These are phyloP conservation scores for Arvicanthis niloticus DNA, from an alignment of 2,113 vertebrate genomes.

Conservation along the genomic window DNA sequence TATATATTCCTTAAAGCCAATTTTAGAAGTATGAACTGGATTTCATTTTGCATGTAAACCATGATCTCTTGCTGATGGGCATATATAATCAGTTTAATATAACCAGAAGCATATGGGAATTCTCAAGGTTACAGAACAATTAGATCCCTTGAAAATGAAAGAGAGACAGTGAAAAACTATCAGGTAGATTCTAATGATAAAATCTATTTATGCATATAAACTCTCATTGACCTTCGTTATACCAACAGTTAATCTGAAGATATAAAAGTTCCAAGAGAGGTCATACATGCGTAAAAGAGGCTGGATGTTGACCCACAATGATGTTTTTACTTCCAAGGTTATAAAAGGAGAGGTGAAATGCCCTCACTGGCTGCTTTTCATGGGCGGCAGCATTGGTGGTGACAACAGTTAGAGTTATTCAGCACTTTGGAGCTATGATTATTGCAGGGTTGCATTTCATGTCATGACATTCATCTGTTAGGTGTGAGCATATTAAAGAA, in stretches of 20 bases:
- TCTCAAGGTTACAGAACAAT: slow-evolving; percentile 59
- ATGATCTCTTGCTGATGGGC: slow-evolving; percentile 30
- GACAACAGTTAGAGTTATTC: slow-evolving; percentile 2
- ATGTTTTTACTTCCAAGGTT: slow-evolving; percentile 62
- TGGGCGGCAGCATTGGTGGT: not conserved
- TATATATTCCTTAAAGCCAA: slow-evolving; percentile 30
- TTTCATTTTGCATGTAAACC: slow-evolving; percentile 61
- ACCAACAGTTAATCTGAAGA: slow-evolving; percentile 17
- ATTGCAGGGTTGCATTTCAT: not conserved
- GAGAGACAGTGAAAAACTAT: slow-evolving; percentile 24
- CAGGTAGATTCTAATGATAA: slow-evolving; percentile 28
- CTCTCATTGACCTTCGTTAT: slow-evolving; percentile 35
- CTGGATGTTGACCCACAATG: slow-evolving; percentile 5
- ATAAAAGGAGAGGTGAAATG: slow-evolving; percentile 54
- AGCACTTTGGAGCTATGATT: slow-evolving; percentile 11
- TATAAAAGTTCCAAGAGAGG: slow-evolving; percentile 30
- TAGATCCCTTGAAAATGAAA: slow-evolving; percentile 35
- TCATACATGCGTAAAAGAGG: not conserved
- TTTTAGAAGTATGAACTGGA: slow-evolving; percentile 52
- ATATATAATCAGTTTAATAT: slow-evolving; percentile 45
- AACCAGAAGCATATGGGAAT: slow-evolving; percentile 33
- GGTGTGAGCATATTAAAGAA: slow-evolving; percentile 46
- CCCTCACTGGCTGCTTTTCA: not conserved
- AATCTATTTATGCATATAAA: slow-evolving; percentile 21
- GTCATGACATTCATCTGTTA: slow-evolving; percentile 18